Evolutionary conservation across 2,888 invertebrate species (phyloP).

Genomic region (Hyppa rectilinea): DNA sequence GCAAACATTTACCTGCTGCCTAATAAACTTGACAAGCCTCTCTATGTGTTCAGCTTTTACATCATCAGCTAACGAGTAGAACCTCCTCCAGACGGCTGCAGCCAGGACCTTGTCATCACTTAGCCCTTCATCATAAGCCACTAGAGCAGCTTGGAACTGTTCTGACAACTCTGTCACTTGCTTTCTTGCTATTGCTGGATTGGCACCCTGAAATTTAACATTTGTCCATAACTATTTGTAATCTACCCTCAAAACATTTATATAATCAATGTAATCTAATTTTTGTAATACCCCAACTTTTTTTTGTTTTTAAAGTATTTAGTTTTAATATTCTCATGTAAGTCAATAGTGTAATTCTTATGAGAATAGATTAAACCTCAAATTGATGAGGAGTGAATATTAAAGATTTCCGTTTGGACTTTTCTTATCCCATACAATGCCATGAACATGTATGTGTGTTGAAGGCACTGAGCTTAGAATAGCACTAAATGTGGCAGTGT

Average conservation of each 20-base stretch:
- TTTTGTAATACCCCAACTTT: too few relatives aligned
- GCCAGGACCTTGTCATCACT: slow-evolving; percentile 94
- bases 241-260: too few relatives aligned
- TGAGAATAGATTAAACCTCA: too few relatives aligned
- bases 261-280: too few relatives aligned
- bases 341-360: too few relatives aligned
- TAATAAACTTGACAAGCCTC: slow-evolving; percentile 93
- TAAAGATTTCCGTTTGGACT: background rate
- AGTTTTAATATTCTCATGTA: too few relatives aligned
- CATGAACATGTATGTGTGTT: too few relatives aligned
- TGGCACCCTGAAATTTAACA: slow-evolving; percentile 92
- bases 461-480: too few relatives aligned
- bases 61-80: slow-evolving; percentile 92
- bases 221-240: too few relatives aligned
- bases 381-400: slow-evolving; percentile 27
- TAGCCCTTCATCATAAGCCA: slow-evolving; percentile 97
- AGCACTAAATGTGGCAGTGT: too few relatives aligned
- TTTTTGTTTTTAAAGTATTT: too few relatives aligned
- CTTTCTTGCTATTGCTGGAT: slow-evolving; percentile 91
- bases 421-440: too few relatives aligned
- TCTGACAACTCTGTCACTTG: slow-evolving; percentile 93
- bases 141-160: slow-evolving; percentile 95
- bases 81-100: slow-evolving; percentile 95
- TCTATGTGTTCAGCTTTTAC: slow-evolving; percentile 93
- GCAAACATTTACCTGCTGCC: slow-evolving; percentile 93